These are phyloP conservation scores for Emydocephalus ijimae DNA, from an alignment of 2,113 vertebrate genomes.

Conservation along the genomic window DNA sequence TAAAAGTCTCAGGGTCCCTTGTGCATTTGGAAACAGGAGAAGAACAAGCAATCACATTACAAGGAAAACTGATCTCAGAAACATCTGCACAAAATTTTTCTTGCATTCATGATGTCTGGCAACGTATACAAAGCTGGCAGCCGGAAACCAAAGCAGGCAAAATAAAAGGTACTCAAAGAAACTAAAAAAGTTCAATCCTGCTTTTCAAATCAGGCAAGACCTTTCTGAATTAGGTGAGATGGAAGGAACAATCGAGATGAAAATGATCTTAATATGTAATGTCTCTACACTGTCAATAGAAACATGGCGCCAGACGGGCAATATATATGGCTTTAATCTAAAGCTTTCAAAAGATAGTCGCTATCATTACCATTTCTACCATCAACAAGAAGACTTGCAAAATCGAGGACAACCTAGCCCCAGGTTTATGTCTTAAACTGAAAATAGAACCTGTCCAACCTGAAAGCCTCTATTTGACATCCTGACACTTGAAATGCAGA, in stretches of 20 bases:
- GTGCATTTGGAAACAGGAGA: not conserved
- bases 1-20: not conserved
- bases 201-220: not conserved
- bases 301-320: not conserved
- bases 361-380: not conserved
- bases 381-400: not conserved
- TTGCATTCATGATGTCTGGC: not conserved
- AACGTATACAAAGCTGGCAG: not conserved
- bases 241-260: not conserved
- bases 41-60: not conserved
- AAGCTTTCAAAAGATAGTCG: not conserved
- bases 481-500: not conserved
- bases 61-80: not conserved
- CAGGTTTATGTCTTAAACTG: not conserved
- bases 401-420: not conserved
- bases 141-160: not conserved
- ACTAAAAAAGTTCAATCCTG: not conserved
- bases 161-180: not conserved
- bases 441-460: not conserved
- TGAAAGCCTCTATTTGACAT: not conserved
- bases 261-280: not conserved
- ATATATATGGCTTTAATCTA: not conserved
- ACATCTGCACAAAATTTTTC: not conserved
- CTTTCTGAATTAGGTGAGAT: not conserved
- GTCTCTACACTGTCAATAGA: not conserved